Percentiles rank a stretch among this genome's conserved stretches.
Conservation (phyloP, 2,797 vertebrate species). For the Darevskia mixta region DNA sequence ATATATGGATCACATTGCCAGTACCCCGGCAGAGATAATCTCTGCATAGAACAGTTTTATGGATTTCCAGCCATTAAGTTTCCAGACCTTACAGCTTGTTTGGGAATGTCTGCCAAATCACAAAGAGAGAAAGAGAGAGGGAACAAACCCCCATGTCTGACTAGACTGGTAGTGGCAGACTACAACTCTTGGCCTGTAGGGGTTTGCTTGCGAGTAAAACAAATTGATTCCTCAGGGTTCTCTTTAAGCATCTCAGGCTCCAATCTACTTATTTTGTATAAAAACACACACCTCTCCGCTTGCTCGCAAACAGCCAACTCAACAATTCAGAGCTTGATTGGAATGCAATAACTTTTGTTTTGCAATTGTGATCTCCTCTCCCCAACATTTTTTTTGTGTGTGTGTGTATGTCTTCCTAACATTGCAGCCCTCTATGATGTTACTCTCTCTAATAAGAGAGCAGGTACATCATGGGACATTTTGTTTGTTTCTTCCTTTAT, state of each 20-base stretch:
- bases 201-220: conserved; percentile 58
- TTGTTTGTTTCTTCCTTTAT: conserved; percentile 38
- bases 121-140: not conserved
- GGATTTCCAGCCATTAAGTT: conserved; percentile 47
- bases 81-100: conserved; percentile 43
- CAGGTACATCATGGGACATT: not conserved
- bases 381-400: not conserved
- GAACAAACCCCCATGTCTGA: conserved; percentile 7
- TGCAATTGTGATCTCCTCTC: not conserved
- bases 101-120: conserved; percentile 45
- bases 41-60: not conserved
- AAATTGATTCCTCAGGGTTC: conserved; percentile 44
- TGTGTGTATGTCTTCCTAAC: not conserved
- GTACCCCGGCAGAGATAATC: conserved; percentile 26
- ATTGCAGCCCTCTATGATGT: not conserved
- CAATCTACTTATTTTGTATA: conserved; percentile 26
- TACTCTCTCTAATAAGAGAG: conserved; percentile 25
- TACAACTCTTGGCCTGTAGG: conserved; percentile 18
- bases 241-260: conserved; percentile 26
- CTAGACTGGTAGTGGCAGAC: conserved; percentile 37
- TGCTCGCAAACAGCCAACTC: conserved; percentile 46
- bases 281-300: conserved; percentile 15
- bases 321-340: not conserved
- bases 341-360: conserved; percentile 38
- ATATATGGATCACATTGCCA: conserved; percentile 9